Evolutionary conservation across 2,113 vertebrate species (phyloP).

Genomic region (Lycaon pictus): DNA sequence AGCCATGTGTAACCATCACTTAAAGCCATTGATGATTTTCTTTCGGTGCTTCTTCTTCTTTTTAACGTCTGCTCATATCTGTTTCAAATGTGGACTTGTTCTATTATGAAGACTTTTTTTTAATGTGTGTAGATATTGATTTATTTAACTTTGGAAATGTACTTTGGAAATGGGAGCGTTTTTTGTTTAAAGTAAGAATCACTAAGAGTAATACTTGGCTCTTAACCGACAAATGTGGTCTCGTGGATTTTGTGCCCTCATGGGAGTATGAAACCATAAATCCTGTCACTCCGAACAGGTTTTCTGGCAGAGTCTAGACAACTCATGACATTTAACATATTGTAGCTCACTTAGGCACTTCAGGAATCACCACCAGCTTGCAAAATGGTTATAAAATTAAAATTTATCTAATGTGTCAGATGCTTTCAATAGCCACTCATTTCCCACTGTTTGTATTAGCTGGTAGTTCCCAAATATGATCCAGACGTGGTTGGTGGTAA

Average conservation of each 20-base stretch:
- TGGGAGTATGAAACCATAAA: constrained; percentile 46
- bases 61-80: neutral
- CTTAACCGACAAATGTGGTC: neutral
- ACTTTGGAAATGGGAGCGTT: constrained; percentile 39
- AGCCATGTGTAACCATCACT: neutral
- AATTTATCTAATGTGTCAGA: constrained; percentile 45
- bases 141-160: neutral
- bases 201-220: neutral
- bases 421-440: constrained; percentile 48
- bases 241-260: neutral
- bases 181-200: constrained; percentile 10
- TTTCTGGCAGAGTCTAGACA: constrained; percentile 62
- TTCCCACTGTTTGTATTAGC: constrained; percentile 40
- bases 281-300: constrained; percentile 29
- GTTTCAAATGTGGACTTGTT: neutral
- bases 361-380: constrained; percentile 12
- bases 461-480: constrained; percentile 1
- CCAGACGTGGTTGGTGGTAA: constrained; percentile 5
- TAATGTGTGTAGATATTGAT: neutral
- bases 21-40: neutral
- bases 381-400: constrained; percentile 56
- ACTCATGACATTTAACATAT: constrained; percentile 53
- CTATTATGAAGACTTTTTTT: neutral
- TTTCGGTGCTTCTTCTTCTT: neutral
- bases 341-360: neutral